Base-by-base conservation (phyloP, 1,140 invertebrate genomes). In the Solen grandis region DNA sequence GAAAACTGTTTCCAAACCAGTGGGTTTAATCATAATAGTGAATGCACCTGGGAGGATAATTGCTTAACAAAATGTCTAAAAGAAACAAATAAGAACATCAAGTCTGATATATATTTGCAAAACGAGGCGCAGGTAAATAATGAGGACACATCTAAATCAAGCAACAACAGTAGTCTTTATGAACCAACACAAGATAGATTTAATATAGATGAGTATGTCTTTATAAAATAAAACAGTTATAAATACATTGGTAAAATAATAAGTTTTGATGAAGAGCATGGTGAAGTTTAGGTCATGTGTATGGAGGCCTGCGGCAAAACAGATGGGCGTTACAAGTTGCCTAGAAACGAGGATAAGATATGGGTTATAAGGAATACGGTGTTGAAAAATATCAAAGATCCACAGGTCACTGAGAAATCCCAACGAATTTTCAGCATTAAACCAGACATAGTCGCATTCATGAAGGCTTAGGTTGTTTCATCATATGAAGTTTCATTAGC, bases 1-100 rank as follows among this genome's bases (percentile, higher is more conserved):
- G 31, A 5, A 57, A 27, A 72, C 10, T 72, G 69, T 14, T 57
- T 2, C n/a, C 1, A 19, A 46, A 57, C 29, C 29, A 62, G 10
- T 4, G 54, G 55, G 25, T 74, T 74, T 31, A 60, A 62, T 74
- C 35, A 38, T 60, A 2, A 72, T 50, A 70, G 31, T 8, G n/a
- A 0, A 8, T 70, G 68, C 31, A 5, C 13, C 13, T 70, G 68
- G 68, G 27, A 35, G 4, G 57, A 19, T 33, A 25, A 33, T 13
- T 55, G 68, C 5, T 38, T 46, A 41, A 68, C 5, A 33, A 72
- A 57, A n/a, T n/a, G n/a, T n/a, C n/a, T n/a, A n/a, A n/a, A n/a
- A n/a, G n/a, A n/a, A n/a, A n/a, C n/a, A n/a, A n/a, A n/a, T n/a
- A n/a, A n/a, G n/a, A n/a, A n/a, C n/a, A n/a, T n/a, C n/a, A n/a